phyloP scores from a whole-genome alignment of 2,888 invertebrate species.

The Drosophila mercatorum region DNA sequence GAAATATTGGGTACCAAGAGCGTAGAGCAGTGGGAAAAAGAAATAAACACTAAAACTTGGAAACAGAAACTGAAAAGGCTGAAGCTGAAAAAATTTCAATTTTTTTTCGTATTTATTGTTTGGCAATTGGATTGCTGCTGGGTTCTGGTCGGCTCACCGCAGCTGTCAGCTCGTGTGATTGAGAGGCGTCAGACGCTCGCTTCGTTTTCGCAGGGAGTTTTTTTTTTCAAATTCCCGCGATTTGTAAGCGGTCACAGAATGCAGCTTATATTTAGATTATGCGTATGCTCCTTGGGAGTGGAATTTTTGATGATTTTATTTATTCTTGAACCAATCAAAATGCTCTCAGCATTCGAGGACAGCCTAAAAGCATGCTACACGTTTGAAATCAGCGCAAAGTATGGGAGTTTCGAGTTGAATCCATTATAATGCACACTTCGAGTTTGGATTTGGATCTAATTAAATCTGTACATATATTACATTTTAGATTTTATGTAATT shows the following conservation, averaged over 20 bases:
- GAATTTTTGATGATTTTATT: not conserved
- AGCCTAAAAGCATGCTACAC: slow-evolving; percentile 54
- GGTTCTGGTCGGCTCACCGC: slow-evolving; percentile 49
- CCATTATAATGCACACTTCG: too few relatives aligned
- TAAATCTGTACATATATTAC: too few relatives aligned
- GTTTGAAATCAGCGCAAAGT: too few relatives aligned
- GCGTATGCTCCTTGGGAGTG: slow-evolving; percentile 6
- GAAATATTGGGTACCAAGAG: slow-evolving; percentile 68
- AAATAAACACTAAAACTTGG: slow-evolving; percentile 10
- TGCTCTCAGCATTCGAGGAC: not conserved
- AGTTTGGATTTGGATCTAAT: too few relatives aligned
- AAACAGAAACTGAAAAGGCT: slow-evolving; percentile 3
- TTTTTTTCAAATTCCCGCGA: slow-evolving; percentile 35
- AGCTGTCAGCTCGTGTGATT: slow-evolving; percentile 67
- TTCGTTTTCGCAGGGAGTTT: slow-evolving; percentile 25
- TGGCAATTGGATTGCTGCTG: slow-evolving; percentile 19
- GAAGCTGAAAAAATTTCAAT: slow-evolving; percentile 32
- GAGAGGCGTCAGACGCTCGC: slow-evolving; percentile 30
- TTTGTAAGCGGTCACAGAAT: slow-evolving; percentile 46
- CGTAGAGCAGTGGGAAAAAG: not conserved
- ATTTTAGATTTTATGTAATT: too few relatives aligned
- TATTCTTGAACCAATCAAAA: not conserved
- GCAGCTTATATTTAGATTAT: slow-evolving; percentile 13
- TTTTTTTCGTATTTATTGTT: slow-evolving; percentile 17
- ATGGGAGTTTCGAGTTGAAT: too few relatives aligned